These are phyloP conservation scores for Congeria kusceri DNA, from an alignment of 2,888 invertebrate genomes.

Conservation along the genomic window DNA sequence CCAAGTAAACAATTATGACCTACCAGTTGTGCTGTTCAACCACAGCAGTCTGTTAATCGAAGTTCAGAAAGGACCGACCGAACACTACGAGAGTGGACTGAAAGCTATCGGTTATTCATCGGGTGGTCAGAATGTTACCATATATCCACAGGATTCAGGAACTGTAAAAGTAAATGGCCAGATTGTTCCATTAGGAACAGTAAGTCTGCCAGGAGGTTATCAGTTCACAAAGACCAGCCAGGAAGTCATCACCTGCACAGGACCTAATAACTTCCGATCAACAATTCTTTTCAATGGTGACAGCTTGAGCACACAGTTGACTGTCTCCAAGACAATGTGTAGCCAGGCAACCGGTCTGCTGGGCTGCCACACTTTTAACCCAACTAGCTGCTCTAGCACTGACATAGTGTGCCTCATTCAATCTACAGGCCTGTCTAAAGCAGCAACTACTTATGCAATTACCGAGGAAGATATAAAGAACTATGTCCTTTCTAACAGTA, in stretches of 20 bases:
- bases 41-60: slow-evolving; percentile 36
- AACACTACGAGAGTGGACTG: slow-evolving; percentile 34
- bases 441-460: slow-evolving; percentile 16
- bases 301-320: slow-evolving; percentile 3
- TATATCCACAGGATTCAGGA: slow-evolving; percentile 40
- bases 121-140: slow-evolving; percentile 25
- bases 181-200: slow-evolving; percentile 8
- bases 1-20: slow-evolving; percentile 47
- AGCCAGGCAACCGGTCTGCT: slow-evolving; percentile 26
- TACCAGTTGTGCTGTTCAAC: slow-evolving; percentile 33
- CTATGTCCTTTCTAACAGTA: slow-evolving; percentile 22
- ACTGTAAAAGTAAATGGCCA: slow-evolving; percentile 40
- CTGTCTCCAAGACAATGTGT: slow-evolving; percentile 11
- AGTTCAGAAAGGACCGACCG: slow-evolving; percentile 45
- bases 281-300: slow-evolving; percentile 20
- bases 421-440: slow-evolving; percentile 28
- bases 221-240: slow-evolving; percentile 12
- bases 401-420: slow-evolving; percentile 27
- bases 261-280: slow-evolving; percentile 33
- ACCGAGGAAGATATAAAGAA: slow-evolving; percentile 12
- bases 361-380: slow-evolving; percentile 20
- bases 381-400: slow-evolving; percentile 5
- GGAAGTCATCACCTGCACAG: slow-evolving; percentile 17
- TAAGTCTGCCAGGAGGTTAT: slow-evolving; percentile 28
- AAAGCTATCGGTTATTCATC: slow-evolving; percentile 29